Percentiles rank a stretch among this genome's conserved stretches.
Evolutionary conservation across 1,140 invertebrate species (phyloP).

Genomic region (Tetramorium alpestre): DNA sequence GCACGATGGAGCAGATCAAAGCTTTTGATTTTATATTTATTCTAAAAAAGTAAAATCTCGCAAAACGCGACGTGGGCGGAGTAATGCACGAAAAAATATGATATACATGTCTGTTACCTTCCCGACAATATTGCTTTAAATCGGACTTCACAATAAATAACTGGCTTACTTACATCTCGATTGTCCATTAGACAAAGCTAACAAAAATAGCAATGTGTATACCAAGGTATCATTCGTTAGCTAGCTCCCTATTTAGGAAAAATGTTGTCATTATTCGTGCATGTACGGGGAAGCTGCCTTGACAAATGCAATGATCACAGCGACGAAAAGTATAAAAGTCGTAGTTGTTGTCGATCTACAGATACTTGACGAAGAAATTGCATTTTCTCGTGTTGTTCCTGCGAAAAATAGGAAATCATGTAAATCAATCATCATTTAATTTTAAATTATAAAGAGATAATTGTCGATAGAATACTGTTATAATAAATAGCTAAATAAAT

Average conservation of each 20-base stretch:
- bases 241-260: slow-evolving; percentile 27
- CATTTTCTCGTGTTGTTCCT: slow-evolving; percentile 64
- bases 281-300: neutral
- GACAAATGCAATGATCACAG: neutral
- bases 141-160: slow-evolving; percentile 31
- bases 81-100: slow-evolving; percentile 7
- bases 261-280: slow-evolving; percentile 22
- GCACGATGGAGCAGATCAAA: neutral
- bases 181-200: neutral
- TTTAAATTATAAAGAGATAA: neutral
- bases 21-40: neutral
- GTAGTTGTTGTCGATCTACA: slow-evolving; percentile 27
- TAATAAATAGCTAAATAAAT: slow-evolving; percentile 2
- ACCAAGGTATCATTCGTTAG: slow-evolving; percentile 34
- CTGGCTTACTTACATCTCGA: neutral
- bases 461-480: neutral
- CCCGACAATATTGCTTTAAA: neutral
- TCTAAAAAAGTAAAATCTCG: neutral
- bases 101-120: slow-evolving; percentile 18
- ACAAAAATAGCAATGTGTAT: neutral
- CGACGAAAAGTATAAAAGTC: slow-evolving; percentile 27
- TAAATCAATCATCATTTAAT: neutral
- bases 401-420: slow-evolving; percentile 15
- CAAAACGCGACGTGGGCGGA: neutral
- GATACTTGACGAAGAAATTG: slow-evolving; percentile 65